Evolutionary conservation across 2,797 vertebrate species (phyloP).

Genomic region (Eupleurogrammus muticus): DNA sequence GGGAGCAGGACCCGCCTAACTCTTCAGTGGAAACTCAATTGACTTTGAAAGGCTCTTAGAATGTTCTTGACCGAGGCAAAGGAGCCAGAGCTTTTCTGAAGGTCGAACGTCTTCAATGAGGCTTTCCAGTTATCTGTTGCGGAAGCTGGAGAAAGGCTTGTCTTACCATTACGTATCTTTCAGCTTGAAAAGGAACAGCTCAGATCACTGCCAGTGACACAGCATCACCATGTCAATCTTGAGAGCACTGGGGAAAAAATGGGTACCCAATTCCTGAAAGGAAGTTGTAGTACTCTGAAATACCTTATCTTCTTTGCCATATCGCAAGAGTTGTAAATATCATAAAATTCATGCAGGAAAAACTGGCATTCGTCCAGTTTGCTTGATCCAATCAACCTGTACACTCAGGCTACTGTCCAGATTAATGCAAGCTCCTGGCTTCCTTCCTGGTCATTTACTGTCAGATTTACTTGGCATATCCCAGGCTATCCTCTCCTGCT

Average conservation of each 20-base stretch:
- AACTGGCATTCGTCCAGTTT: background rate
- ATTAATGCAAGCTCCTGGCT: conserved; percentile 1
- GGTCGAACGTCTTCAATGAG: conserved; percentile 57
- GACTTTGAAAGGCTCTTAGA: conserved; percentile 72
- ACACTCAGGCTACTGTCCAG: conserved; percentile 9
- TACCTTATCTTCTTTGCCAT: background rate
- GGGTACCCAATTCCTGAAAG: background rate
- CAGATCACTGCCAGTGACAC: background rate
- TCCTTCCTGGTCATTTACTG: conserved; percentile 41
- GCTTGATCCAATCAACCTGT: background rate
- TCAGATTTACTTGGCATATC: conserved; percentile 49
- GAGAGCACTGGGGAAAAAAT: background rate
- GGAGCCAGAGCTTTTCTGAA: conserved; percentile 65
- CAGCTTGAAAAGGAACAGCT: conserved; percentile 11
- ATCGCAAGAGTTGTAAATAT: background rate
- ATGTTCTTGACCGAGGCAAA: conserved; percentile 67
- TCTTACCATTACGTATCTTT: conserved; percentile 13
- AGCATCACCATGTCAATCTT: background rate
- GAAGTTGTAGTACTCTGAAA: background rate
- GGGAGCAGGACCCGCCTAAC: conserved; percentile 64
- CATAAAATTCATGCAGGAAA: background rate
- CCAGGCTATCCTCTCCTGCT: conserved; percentile 36
- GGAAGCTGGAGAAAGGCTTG: background rate
- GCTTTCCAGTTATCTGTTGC: conserved; percentile 22
- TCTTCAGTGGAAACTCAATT: conserved; percentile 72